Base-by-base conservation (phyloP, 2,888 invertebrate species). In the Polymixis flavicincta region DNA sequence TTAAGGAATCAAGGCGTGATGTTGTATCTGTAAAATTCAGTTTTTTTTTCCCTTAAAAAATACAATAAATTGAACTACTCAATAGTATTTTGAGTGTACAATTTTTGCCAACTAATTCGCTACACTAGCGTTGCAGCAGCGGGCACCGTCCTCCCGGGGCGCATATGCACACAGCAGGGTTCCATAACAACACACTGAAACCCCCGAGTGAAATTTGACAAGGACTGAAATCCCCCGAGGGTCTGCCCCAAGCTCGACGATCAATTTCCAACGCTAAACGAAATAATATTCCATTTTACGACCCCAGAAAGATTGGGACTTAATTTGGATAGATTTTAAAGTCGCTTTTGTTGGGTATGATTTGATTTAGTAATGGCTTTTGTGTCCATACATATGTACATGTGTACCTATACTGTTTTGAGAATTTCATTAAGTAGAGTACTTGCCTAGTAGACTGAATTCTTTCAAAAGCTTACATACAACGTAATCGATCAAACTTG, bases 221-320 rank as follows among this genome's bases (percentile, higher is more conserved):
- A 91, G 91, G 90, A 91, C 90, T 89, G 87, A 87, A 91, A 89
- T 92, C 94, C 94, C 93, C 84, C 71, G 92, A 83, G 92, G 90
- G 87, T 87, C 84, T 74, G 88, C 85, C 89, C 91, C 90, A 85
- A 83, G 89, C 90, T 89, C 88, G 90, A 90, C 92, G 93, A 95
- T 94, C 92, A 94, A 94, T 95, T 94, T 93, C 92, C 89, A 93
- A 90, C 90, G 89, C 92, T 91, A 92, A 93, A 93, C 91, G 91
- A 90, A 93, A 93, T 94, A 93, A 94, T 93, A 93, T 93, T 92
- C 90, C 92, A 90, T 92, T 92, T 91, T 90, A 89, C 89, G 88
- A 91, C 91, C 91, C 92, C 89, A 85, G 83, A 88, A 90, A 91
- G 85, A 90, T 91, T 90, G 83, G 85, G 85, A 88, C 88, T 88